A percentile compares a stretch with the other conserved stretches of the same genome.
phyloP scores from a whole-genome alignment of 1,140 invertebrate genomes.

The Pseudomyrmex concolor region DNA sequence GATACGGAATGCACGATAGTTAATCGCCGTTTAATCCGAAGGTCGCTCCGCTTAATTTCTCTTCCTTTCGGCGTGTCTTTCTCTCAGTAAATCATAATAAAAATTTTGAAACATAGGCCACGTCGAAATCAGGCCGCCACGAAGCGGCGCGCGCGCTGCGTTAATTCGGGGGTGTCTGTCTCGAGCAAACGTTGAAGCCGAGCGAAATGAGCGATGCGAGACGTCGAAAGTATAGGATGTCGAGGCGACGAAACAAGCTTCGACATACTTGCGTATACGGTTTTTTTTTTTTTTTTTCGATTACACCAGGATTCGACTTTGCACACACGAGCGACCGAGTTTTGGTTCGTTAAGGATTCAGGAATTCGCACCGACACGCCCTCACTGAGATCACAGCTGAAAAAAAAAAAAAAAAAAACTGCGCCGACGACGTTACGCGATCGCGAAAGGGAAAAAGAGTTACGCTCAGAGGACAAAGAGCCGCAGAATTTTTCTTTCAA shows the following conservation, averaged over 20 bases:
- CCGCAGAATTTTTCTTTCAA: background rate
- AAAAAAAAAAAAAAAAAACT: background rate
- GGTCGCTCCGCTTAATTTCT: constrained; percentile 28
- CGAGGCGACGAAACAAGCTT: constrained; percentile 38
- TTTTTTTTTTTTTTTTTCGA: constrained; percentile 8
- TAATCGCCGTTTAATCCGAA: constrained; percentile 79
- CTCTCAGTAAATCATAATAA: constrained; percentile 21
- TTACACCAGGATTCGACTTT: constrained; percentile 15
- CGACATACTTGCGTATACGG: constrained; percentile 1
- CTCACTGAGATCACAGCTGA: background rate
- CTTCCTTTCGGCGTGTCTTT: background rate
- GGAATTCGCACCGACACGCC: constrained; percentile 37
- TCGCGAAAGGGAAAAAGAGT: background rate
- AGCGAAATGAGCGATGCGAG: constrained; percentile 45
- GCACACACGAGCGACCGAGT: constrained; percentile 21
- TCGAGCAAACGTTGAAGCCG: constrained; percentile 39
- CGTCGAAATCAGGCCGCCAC: constrained; percentile 22
- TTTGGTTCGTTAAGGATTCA: constrained; percentile 40
- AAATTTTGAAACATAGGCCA: constrained; percentile 47
- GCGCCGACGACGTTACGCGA: background rate
- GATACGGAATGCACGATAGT: constrained; percentile 77
- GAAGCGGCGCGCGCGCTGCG: constrained; percentile 36
- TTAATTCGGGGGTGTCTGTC: constrained; percentile 41
- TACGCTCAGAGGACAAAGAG: background rate
- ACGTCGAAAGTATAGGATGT: constrained; percentile 53